Percentiles rank a stretch among this genome's conserved stretches.
These are phyloP conservation scores for Centropyge bicolor DNA, from an alignment of 2,797 vertebrate species.

Conservation along the genomic window DNA sequence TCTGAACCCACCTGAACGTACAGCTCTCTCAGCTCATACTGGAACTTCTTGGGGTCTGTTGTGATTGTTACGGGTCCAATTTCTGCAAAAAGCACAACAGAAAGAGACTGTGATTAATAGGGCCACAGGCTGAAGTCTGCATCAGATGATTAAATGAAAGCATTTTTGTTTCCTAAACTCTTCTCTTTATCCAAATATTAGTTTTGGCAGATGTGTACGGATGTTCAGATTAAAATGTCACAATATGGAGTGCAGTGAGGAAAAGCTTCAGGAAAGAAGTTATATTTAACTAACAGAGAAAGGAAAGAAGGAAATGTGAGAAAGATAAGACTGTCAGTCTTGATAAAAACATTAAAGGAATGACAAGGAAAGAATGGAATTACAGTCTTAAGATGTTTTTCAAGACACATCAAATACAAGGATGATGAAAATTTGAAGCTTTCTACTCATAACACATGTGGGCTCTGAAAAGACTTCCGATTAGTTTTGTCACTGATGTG, in stretches of 20 bases:
- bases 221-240: slow-evolving; percentile 73
- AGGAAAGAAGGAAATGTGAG: slow-evolving; percentile 31
- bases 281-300: slow-evolving; percentile 42
- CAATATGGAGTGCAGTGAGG: slow-evolving; percentile 56
- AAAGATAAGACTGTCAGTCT: slow-evolving; percentile 10
- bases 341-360: slow-evolving; percentile 30
- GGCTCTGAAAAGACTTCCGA: neutral
- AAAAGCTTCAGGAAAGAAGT: slow-evolving; percentile 61
- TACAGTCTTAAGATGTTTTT: slow-evolving; percentile 5
- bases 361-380: neutral
- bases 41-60: slow-evolving; percentile 98
- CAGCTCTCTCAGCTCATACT: slow-evolving; percentile 96
- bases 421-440: neutral
- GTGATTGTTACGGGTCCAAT: slow-evolving; percentile 99
- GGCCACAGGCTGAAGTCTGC: slow-evolving; percentile 37
- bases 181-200: slow-evolving; percentile 71
- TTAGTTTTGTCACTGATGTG: neutral
- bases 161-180: slow-evolving; percentile 60
- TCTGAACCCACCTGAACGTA: slow-evolving; percentile 95
- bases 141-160: slow-evolving; percentile 58
- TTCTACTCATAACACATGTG: neutral
- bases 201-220: slow-evolving; percentile 66
- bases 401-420: neutral
- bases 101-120: slow-evolving; percentile 56
- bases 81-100: slow-evolving; percentile 85